A percentile compares a stretch with the other conserved stretches of the same genome.
phyloP scores from a whole-genome alignment of 2,113 vertebrate species.

The Nettapus auritus region DNA sequence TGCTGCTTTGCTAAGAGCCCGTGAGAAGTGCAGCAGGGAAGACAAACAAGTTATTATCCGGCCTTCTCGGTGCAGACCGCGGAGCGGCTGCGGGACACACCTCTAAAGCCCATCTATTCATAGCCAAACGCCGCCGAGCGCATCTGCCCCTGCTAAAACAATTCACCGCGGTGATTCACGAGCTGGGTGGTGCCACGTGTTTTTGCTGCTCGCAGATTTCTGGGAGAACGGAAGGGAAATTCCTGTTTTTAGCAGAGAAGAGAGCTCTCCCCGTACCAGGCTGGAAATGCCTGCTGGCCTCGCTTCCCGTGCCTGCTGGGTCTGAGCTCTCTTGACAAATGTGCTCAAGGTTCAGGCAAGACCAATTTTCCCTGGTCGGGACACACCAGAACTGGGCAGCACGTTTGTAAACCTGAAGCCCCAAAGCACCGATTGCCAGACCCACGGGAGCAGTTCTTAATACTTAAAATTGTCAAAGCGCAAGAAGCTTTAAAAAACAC shows the following conservation, averaged over 20 bases:
- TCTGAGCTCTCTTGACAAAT: background rate
- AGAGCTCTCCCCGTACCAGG: background rate
- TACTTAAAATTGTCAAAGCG: background rate
- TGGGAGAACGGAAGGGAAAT: background rate
- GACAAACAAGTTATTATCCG: background rate
- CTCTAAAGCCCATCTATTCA: background rate
- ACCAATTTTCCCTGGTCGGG: background rate
- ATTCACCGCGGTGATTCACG: background rate
- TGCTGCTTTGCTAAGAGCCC: background rate
- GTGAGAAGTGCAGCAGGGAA: background rate
- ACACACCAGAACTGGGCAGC: background rate
- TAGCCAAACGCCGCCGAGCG: fast-evolving
- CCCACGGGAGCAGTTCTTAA: background rate
- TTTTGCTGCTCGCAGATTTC: background rate
- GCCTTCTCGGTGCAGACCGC: background rate
- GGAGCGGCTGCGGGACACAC: background rate
- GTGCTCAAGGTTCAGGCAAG: background rate
- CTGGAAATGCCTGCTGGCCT: background rate
- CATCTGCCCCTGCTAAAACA: background rate
- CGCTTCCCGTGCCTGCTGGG: background rate
- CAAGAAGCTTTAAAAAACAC: background rate
- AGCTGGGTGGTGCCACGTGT: background rate
- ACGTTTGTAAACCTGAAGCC: background rate
- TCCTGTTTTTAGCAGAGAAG: background rate
- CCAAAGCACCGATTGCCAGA: background rate